Conservation (phyloP, 64 coral and sea anemone species). For the Montipora sp. region DNA sequence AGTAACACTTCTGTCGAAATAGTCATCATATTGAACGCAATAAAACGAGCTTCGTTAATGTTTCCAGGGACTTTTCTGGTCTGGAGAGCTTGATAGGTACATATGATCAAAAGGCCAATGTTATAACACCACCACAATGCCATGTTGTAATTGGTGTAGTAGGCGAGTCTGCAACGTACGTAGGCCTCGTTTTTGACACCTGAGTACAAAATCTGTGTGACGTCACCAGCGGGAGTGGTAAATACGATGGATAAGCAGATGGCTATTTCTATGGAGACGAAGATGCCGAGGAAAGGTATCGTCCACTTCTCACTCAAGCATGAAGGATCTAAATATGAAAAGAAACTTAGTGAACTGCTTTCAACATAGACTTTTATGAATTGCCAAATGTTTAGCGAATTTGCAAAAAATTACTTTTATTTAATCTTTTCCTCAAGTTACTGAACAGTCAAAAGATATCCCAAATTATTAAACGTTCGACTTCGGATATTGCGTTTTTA, state of each 20-base stretch:
- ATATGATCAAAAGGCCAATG: conserved; percentile 74
- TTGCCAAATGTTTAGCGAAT: no score
- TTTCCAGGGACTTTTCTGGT: conserved; percentile 91
- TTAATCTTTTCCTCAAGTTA: no score
- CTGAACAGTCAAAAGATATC: no score
- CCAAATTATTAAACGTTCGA: no score
- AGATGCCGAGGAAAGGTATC: conserved; percentile 54
- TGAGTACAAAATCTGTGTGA: conserved; percentile 70
- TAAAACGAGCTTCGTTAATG: conserved; percentile 93
- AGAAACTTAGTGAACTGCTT: background rate
- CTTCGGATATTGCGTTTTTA: no score
- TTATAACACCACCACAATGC: conserved; percentile 89
- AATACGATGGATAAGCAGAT: conserved; percentile 63
- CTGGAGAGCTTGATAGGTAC: conserved; percentile 89
- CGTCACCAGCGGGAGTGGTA: conserved; percentile 17
- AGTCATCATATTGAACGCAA: conserved; percentile 96
- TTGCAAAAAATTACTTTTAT: no score
- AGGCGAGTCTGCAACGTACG: conserved; percentile 73
- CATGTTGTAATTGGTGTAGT: conserved; percentile 68
- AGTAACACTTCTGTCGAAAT: conserved; percentile 82
- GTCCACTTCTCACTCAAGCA: conserved; percentile 87
- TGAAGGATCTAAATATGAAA: conserved; percentile 49
- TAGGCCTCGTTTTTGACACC: conserved; percentile 47
- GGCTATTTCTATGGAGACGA: conserved; percentile 62
- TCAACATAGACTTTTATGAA: no score